Conservation (phyloP, 1,140 invertebrate genomes). For the Solenopsis invicta region DNA sequence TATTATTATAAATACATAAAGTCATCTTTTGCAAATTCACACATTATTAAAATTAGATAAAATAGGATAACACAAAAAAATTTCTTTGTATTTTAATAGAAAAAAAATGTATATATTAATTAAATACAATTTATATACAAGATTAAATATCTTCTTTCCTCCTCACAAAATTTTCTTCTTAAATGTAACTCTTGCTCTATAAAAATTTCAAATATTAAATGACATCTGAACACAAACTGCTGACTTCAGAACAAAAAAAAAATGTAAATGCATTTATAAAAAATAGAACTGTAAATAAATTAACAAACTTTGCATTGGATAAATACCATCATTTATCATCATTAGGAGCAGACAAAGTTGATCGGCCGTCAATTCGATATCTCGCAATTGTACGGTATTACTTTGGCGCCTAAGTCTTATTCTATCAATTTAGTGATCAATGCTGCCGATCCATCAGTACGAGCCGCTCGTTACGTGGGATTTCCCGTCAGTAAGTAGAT, state of each 20-base stretch:
- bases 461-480: conserved; percentile 65
- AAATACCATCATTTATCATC: conserved; percentile 3
- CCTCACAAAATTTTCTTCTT: background rate
- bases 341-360: background rate
- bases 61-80: background rate
- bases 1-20: background rate
- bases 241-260: background rate
- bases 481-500: conserved; percentile 72
- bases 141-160: background rate
- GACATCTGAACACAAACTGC: background rate
- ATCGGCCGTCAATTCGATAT: conserved; percentile 37
- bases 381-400: conserved; percentile 27
- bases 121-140: background rate
- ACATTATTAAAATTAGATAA: background rate
- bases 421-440: conserved; percentile 68
- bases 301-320: background rate
- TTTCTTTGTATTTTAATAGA: background rate
- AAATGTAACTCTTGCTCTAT: background rate
- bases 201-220: background rate
- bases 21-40: background rate
- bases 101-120: background rate
- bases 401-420: conserved; percentile 52
- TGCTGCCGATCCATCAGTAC: conserved; percentile 59
- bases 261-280: background rate
- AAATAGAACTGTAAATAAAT: background rate